Base-by-base conservation (phyloP, 1,140 invertebrate species). In the Hyphantria cunea region DNA sequence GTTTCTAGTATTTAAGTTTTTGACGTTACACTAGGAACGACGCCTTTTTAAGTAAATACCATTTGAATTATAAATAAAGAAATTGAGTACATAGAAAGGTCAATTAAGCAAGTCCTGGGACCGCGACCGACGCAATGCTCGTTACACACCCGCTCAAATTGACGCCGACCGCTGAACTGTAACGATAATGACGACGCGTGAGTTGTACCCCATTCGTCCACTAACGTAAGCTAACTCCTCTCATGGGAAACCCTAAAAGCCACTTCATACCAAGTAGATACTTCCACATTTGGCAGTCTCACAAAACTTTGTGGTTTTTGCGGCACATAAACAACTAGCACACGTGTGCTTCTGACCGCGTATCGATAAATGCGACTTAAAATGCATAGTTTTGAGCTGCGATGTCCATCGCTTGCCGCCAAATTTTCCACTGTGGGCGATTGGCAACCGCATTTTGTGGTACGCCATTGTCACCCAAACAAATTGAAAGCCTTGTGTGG, bases 291-390 rank as follows among this genome's bases (percentile, higher is more conserved):
- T 90, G 84, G 85, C 85, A 85, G 72, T 78, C 68, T 71, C 77
- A 69, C 82, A 83, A 82, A 83, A 85, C 71, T 80, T 76, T 64
- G 82, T 75, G 87, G 87, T 81, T 84, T 86, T 82, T 88, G 85
- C 66, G 84, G 82, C 64, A 74, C 85, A 90, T 90, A 90, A 90
- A 87, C 84, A 86, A 86, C 72, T 68, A 74, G 68, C 79, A 80
- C 78, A 77, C 79, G 79, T 82, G 82, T 66, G 70, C 64, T 72
- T 69, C 74, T 67, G 66, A 81, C 80, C 82, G 73, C 78, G 74
- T 80, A 84, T 84, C 82, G 80, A 88, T 89, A 83, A 78, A 84
- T 83, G 76, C 78, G 68, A 82, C 81, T 86, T 85, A 85, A 85
- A 87, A 83, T 82, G 74, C 78, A 84, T 82, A 83, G 78, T 86